These are phyloP conservation scores for Hylomyscus alleni DNA, from an alignment of 2,797 vertebrate genomes.

Conservation along the genomic window DNA sequence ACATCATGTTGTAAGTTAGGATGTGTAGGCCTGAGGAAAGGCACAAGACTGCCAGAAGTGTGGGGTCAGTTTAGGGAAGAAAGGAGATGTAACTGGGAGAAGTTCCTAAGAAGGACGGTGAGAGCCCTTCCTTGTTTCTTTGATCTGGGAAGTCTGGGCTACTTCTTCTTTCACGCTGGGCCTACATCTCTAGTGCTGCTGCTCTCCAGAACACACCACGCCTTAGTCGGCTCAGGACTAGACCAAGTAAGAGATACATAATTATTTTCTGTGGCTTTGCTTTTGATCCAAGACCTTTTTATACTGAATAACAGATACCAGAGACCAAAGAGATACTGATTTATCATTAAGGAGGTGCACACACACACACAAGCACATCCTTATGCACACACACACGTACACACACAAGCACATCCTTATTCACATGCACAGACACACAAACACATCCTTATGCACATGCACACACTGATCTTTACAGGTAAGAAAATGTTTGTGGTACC, in stretches of 20 bases:
- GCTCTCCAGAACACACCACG: slow-evolving; percentile 53
- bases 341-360: slow-evolving; percentile 16
- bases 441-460: background rate
- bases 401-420: background rate
- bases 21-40: background rate
- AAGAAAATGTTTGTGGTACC: slow-evolving; percentile 41
- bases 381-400: no score
- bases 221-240: slow-evolving; percentile 58
- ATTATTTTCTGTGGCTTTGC: slow-evolving; percentile 57
- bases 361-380: no score
- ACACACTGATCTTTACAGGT: background rate
- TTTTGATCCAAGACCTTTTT: slow-evolving; percentile 41
- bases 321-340: background rate
- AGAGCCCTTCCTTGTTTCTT: background rate
- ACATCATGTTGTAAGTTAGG: background rate
- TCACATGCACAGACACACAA: background rate
- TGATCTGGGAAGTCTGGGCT: slow-evolving; percentile 42
- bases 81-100: slow-evolving; percentile 2
- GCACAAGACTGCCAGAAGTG: slow-evolving; percentile 14
- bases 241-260: slow-evolving; percentile 54
- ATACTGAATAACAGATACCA: slow-evolving; percentile 48
- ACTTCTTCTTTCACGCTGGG: background rate
- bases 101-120: slow-evolving; percentile 1
- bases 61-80: background rate
- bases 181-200: background rate